Base-by-base conservation (phyloP, 2,797 vertebrate species). In the Myoxocephalus aenaeus region DNA sequence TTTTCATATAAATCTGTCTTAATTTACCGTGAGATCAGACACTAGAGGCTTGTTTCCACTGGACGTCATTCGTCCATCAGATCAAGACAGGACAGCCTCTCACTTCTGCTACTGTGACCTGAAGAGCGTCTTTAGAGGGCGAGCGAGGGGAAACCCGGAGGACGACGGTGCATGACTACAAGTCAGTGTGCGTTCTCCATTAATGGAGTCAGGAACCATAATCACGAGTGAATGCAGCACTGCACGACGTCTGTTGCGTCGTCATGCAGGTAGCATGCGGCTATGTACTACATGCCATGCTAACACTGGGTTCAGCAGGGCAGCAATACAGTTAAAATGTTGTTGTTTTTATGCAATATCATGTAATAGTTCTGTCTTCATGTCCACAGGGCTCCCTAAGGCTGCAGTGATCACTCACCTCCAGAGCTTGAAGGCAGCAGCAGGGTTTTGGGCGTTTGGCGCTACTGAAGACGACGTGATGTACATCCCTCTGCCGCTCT, bases 331-430 rank as follows among this genome's bases (percentile, higher is more conserved):
- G 14, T 4, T 34, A 5, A 50, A 62, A 15, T 27, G 10, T 38
- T 63, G 3, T 42, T 42, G 3, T 42, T 42, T 42, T 42, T 2
- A 9, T 25, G 12, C 2, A 1, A 1, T 29, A 3, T 75, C 5
- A 38, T 56, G 1, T 71, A 5, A 48, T 1, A 34, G 0, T 38
- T 6, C 0, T 44, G 27, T 65, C 9, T 34, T 40, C 7, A 10
- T 63, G 40, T 69, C n/a, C 42, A 3, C 87, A 27, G 97, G 97
- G 2, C 95, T 98, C 7, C 97, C 97, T 14, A 98, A 99, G 82
- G 97, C 97, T 0, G 97, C 97, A 0, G 93, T 96, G 1, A 92
- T 99, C 91, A 96, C 96, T 11, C 97, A 98, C 73, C 86, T 97
- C 32, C 97, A 98, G 88, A 90, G 96, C 13, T 54, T 98, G 72